Conservation (phyloP, 2,113 vertebrate genomes). For the Elachura formosa region DNA sequence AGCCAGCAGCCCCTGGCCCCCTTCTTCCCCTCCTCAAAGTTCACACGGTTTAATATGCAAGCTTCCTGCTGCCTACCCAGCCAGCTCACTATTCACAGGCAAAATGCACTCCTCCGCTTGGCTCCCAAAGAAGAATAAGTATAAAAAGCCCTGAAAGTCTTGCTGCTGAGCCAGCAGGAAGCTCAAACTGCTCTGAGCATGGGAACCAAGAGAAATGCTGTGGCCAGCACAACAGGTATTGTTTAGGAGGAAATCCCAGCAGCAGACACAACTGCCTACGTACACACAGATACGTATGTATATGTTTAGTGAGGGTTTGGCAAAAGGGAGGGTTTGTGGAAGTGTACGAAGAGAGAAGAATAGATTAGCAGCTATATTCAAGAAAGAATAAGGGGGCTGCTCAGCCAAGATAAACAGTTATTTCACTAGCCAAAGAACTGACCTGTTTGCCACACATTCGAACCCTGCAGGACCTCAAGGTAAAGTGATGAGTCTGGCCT, state of each 20-base stretch:
- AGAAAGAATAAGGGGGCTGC: neutral
- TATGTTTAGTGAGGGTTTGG: neutral
- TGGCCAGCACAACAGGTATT: constrained; percentile 29
- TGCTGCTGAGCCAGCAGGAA: constrained; percentile 49
- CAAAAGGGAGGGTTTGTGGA: neutral
- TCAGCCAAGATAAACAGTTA: neutral
- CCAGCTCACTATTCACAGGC: constrained; percentile 50
- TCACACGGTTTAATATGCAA: constrained; percentile 13
- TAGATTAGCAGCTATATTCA: neutral
- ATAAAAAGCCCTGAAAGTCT: constrained; percentile 43
- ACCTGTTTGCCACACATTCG: accelerated
- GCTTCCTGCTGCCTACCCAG: constrained; percentile 29
- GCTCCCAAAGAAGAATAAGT: constrained; percentile 4
- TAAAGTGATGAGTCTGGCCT: neutral
- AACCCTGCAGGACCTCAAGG: neutral
- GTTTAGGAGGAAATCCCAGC: constrained; percentile 40
- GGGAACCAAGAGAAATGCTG: constrained; percentile 6
- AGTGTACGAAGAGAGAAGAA: neutral
- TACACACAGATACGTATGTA: neutral
- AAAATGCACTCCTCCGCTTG: neutral
- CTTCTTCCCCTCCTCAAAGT: neutral
- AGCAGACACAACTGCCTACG: neutral
- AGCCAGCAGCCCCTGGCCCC: neutral
- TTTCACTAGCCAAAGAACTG: neutral
- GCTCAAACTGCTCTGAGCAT: constrained; percentile 33